Conservation (phyloP, 64 coral and sea anemone species). For the Montipora cactus region DNA sequence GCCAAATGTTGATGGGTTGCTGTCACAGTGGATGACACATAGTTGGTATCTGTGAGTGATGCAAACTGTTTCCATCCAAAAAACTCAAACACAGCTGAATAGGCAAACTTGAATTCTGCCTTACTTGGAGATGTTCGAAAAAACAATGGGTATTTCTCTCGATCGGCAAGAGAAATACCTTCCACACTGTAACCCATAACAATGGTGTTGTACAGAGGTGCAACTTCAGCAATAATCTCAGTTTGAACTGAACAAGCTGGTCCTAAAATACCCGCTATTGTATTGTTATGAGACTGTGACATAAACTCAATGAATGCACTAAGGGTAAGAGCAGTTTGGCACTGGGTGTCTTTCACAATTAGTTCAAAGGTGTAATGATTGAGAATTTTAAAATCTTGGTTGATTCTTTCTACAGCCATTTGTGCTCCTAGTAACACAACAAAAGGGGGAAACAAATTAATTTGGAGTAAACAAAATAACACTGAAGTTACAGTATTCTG, state of each 20-base stretch:
- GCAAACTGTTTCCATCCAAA: constrained; percentile 93
- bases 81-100: constrained; percentile 74
- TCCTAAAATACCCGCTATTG: constrained; percentile 78
- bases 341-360: constrained; percentile 81
- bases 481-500: too few species aligned
- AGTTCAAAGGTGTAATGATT: constrained; percentile 77
- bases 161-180: constrained; percentile 71
- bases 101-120: constrained; percentile 91
- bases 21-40: constrained; percentile 80
- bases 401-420: constrained; percentile 81
- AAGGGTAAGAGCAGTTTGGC: constrained; percentile 80
- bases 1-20: constrained; percentile 77
- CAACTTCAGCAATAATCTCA: constrained; percentile 89
- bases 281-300: constrained; percentile 56
- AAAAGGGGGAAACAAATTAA: not conserved
- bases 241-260: constrained; percentile 86
- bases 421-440: constrained; percentile 35
- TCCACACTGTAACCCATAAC: constrained; percentile 92
- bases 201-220: constrained; percentile 81
- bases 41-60: constrained; percentile 87
- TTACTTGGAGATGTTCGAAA: constrained; percentile 94
- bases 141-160: constrained; percentile 84
- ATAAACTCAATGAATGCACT: constrained; percentile 89
- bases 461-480: not conserved
- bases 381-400: constrained; percentile 61